These are phyloP conservation scores for Sciaenops ocellatus DNA, from an alignment of 2,797 vertebrate species.

Conservation along the genomic window DNA sequence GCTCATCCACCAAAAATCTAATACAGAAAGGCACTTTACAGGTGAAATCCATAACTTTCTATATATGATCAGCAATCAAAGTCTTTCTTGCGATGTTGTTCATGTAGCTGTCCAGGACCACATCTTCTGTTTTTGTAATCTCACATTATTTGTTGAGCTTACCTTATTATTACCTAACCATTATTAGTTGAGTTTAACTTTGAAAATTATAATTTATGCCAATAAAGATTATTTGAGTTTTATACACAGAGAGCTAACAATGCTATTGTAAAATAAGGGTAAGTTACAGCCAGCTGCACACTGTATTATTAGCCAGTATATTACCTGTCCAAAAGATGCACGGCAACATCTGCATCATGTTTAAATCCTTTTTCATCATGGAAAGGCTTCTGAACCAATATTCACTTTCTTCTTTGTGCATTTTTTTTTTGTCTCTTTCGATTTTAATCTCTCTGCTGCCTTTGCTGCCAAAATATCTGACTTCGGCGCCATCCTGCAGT, in stretches of 20 bases:
- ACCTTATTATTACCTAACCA: too few species aligned
- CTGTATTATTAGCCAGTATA: not conserved
- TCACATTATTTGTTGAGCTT: not conserved
- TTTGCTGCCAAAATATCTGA: not conserved
- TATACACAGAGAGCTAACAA: not conserved
- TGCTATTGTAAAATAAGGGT: not conserved
- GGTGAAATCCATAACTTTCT: not conserved
- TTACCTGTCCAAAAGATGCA: not conserved
- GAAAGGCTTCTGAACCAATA: not conserved
- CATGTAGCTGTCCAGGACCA: too few species aligned
- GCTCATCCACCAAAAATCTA: conserved; percentile 21
- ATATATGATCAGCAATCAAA: not conserved
- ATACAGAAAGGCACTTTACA: not conserved
- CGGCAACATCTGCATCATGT: not conserved
- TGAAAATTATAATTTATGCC: not conserved
- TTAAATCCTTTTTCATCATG: not conserved
- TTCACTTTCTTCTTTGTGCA: not conserved
- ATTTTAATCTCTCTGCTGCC: not conserved
- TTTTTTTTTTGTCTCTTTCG: not conserved
- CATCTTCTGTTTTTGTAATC: not conserved
- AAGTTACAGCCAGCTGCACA: not conserved
- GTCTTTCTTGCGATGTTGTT: not conserved
- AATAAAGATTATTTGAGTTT: not conserved
- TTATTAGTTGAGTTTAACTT: not conserved
- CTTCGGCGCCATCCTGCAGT: not conserved